Conservation (phyloP, 2,888 invertebrate species). For the Pristionchus exspectatus region DNA sequence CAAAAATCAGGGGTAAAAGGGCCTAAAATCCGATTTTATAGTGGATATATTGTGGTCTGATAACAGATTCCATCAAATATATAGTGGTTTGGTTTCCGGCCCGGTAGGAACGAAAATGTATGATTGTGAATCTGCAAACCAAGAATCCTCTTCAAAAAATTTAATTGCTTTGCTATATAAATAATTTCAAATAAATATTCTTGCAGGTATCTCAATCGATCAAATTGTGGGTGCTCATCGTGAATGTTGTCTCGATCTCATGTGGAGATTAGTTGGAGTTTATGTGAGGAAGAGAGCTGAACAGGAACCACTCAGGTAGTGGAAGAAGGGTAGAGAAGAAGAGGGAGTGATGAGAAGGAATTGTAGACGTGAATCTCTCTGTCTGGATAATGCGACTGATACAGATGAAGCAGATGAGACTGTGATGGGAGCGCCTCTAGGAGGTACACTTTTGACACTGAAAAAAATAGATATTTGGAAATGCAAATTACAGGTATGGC, state of each 20-base stretch:
- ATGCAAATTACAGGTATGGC: neutral
- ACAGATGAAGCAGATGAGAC: neutral
- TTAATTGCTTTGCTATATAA: neutral
- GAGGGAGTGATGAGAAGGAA: neutral
- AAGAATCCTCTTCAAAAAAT: neutral
- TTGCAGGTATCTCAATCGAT: slow-evolving; percentile 39
- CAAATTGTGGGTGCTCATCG: slow-evolving; percentile 37
- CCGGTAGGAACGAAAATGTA: too few relatives aligned
- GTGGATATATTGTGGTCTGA: too few relatives aligned
- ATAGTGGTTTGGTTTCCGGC: too few relatives aligned
- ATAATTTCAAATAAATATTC: neutral
- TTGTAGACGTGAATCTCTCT: slow-evolving; percentile 16
- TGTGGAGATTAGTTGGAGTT: slow-evolving; percentile 56
- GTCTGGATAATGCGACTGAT: slow-evolving; percentile 28
- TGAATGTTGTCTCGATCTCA: slow-evolving; percentile 45
- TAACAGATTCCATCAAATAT: too few relatives aligned
- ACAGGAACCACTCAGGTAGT: slow-evolving; percentile 46
- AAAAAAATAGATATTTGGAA: neutral
- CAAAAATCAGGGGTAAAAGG: too few relatives aligned
- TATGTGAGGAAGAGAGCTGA: slow-evolving; percentile 40
- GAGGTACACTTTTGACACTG: neutral
- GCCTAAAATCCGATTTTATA: too few relatives aligned
- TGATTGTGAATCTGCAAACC: neutral
- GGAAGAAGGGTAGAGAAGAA: neutral
- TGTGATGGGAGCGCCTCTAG: slow-evolving; percentile 8